Conservation (phyloP, 2,888 invertebrate species). For the Trileptium ribeirensis region DNA sequence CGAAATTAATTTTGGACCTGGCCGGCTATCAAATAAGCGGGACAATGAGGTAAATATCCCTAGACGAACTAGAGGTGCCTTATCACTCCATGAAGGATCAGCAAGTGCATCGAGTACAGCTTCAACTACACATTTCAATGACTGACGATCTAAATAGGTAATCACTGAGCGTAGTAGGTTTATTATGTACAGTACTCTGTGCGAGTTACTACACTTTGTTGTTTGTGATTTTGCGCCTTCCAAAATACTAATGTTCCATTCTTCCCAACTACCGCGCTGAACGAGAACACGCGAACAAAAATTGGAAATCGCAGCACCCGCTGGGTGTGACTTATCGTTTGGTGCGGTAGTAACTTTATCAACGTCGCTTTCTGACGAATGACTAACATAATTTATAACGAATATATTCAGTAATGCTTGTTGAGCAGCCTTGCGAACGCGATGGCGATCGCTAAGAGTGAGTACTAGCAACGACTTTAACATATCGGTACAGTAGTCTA, state of each 20-base stretch:
- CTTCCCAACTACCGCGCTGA: too few relatives aligned
- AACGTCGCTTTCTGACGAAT: not conserved
- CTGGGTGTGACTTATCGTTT: not conserved
- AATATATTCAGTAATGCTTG: not conserved
- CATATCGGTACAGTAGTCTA: not conserved
- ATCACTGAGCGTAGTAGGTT: not conserved
- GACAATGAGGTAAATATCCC: not conserved
- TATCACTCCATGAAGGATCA: not conserved
- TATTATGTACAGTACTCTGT: not conserved
- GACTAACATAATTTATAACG: too few relatives aligned
- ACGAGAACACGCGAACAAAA: too few relatives aligned
- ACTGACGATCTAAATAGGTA: not conserved
- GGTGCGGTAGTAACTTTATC: too few relatives aligned
- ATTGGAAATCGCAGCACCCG: not conserved
- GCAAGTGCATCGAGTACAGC: not conserved
- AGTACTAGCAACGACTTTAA: not conserved
- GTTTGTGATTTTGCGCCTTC: not conserved
- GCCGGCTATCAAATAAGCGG: not conserved
- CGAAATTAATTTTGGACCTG: not conserved
- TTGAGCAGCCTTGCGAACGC: conserved; percentile 16
- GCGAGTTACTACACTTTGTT: too few relatives aligned
- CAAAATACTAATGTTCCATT: not conserved
- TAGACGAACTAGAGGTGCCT: not conserved
- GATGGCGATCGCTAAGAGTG: not conserved
- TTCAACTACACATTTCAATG: too few relatives aligned